A percentile compares a stretch with the other conserved stretches of the same genome.
Evolutionary conservation across 2,888 invertebrate genomes (phyloP).

Genomic region (Sphinx pinastri): DNA sequence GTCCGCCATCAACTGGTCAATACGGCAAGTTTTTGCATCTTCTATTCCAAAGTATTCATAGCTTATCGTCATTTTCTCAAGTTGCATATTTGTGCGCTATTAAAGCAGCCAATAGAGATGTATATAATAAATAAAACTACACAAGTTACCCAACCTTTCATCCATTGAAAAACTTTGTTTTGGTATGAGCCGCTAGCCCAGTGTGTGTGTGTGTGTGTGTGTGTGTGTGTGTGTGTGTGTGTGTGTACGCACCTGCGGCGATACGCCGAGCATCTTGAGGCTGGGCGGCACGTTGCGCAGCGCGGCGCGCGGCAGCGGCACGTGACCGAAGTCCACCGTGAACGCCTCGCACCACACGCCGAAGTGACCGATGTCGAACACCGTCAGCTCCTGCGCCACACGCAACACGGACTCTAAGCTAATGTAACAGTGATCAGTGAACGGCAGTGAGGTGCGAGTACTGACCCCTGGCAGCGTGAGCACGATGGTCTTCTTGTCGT

Average conservation of each 20-base stretch:
- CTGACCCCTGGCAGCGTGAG: constrained; percentile 90
- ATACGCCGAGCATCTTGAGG: constrained; percentile 95
- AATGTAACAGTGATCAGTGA: background rate
- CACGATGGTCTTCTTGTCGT: constrained; percentile 94
- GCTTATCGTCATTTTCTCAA: too few species aligned
- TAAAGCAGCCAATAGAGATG: too few species aligned
- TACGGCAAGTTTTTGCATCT: too few species aligned
- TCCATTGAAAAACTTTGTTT: too few species aligned
- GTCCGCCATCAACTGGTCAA: too few species aligned
- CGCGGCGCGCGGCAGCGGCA: constrained; percentile 86
- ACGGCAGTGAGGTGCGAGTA: background rate
- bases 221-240: constrained; percentile 1
- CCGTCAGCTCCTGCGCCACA: constrained; percentile 88
- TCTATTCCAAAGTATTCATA: too few species aligned
- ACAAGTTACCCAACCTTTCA: too few species aligned
- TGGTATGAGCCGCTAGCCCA: too few species aligned
- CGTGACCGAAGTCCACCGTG: constrained; percentile 96
- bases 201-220: background rate
- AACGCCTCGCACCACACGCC: constrained; percentile 97
- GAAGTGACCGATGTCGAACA: constrained; percentile 96
- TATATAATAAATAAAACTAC: too few species aligned
- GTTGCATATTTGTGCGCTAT: too few species aligned
- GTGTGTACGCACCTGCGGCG: constrained; percentile 91
- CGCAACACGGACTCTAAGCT: background rate
- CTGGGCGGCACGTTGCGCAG: constrained; percentile 93